Percentiles rank a stretch among this genome's conserved stretches.
Conservation (phyloP, 2,888 invertebrate species). For the Liodrosophila aerea region DNA sequence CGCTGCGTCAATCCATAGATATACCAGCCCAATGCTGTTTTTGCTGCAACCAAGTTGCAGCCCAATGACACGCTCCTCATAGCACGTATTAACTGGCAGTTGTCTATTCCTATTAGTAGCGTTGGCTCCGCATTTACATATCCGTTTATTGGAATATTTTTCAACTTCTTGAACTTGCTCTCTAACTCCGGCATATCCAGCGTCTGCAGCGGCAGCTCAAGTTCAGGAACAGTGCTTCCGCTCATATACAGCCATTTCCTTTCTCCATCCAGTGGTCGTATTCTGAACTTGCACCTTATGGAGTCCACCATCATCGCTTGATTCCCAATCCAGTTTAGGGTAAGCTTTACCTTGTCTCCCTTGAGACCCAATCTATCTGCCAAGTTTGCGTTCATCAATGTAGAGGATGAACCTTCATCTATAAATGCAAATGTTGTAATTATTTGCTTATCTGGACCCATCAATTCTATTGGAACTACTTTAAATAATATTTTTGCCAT, state of each 20-base stretch:
- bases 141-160: background rate
- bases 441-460: background rate
- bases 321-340: too few relatives aligned
- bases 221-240: constrained; percentile 1
- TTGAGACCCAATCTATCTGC: background rate
- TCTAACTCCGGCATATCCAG: background rate
- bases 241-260: background rate
- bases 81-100: background rate
- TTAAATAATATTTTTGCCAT: background rate
- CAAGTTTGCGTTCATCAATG: background rate
- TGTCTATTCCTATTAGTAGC: background rate
- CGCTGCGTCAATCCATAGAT: too few relatives aligned
- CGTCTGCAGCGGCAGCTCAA: constrained; percentile 1
- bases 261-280: background rate
- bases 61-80: too few relatives aligned
- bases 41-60: too few relatives aligned
- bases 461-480: too few relatives aligned
- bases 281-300: too few relatives aligned
- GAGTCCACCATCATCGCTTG: too few relatives aligned
- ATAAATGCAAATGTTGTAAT: constrained; percentile 1
- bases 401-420: background rate
- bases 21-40: too few relatives aligned
- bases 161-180: background rate
- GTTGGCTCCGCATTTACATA: constrained; percentile 1
- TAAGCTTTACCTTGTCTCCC: background rate